phyloP scores from a whole-genome alignment of 53 echinoderm and acorn worm species.

The Holothuria scabra region DNA sequence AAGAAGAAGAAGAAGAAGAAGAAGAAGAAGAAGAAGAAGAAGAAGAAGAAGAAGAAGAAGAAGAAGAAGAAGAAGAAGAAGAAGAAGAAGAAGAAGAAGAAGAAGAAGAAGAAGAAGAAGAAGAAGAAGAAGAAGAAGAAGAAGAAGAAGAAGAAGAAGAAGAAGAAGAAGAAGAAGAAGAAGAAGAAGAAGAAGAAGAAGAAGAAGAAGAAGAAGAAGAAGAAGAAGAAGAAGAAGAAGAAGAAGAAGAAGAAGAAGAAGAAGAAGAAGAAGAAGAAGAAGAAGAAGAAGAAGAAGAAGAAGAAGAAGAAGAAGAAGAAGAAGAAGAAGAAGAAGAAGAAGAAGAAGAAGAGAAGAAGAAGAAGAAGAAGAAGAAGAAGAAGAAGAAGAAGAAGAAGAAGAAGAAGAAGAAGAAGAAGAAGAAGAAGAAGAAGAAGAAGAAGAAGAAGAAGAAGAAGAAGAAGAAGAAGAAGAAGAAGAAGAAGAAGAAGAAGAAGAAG shows the following conservation, averaged over 20 bases:
- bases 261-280: not conserved
- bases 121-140: not conserved
- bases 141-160: not conserved
- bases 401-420: not conserved
- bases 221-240: not conserved
- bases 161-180: not conserved
- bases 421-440: not conserved
- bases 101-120: not conserved
- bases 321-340: not conserved
- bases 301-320: slow-evolving; percentile 17
- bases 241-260: slow-evolving; percentile 8
- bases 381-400: not conserved
- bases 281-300: not conserved
- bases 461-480: not conserved
- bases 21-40: not conserved
- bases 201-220: not conserved
- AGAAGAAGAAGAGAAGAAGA: not conserved
- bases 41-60: not conserved
- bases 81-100: not conserved
- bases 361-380: not conserved
- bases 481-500: not conserved
- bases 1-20: not conserved
- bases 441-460: not conserved
- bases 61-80: not conserved
- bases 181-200: slow-evolving; percentile 6